phyloP scores from a whole-genome alignment of 2,113 vertebrate genomes.

The human (Homo sapiens) region GRCh38 chr2:64368001-64368500 shows the following conservation, averaged over 20 bases:
- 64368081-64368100: neutral
- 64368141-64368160: neutral
- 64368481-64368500: neutral
- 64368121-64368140: neutral
- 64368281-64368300: neutral
- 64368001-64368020: neutral
- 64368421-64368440: neutral
- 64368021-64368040: neutral
- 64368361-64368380: neutral
- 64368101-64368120: neutral
- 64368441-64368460: neutral
- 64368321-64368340: neutral
- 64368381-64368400: neutral
- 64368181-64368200: neutral
- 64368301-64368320: neutral
- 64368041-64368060: neutral
- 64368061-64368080: neutral
- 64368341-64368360: neutral
- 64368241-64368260: neutral
- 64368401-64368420: neutral
- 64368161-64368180: neutral
- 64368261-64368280: neutral
- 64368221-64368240: neutral
- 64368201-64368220: neutral
- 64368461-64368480: neutral